Conservation (phyloP, 1,140 invertebrate species). For the Nymphalis io region DNA sequence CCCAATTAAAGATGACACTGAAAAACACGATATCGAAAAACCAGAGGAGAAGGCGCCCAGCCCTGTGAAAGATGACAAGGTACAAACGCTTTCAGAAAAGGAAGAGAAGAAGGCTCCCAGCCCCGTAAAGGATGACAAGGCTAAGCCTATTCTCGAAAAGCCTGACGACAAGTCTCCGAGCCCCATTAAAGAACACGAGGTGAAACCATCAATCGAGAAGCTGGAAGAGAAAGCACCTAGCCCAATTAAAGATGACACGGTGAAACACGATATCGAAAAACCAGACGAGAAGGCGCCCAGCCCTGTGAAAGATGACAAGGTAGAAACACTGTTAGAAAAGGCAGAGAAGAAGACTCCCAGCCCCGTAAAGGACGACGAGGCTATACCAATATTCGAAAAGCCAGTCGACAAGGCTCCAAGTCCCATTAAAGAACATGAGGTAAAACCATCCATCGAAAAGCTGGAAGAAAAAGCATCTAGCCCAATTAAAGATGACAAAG, state of each 20-base stretch:
- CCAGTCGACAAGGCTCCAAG: no score
- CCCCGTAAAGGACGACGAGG: no score
- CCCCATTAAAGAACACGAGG: no score
- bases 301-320: neutral
- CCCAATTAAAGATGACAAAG: neutral
- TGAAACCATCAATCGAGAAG: no score
- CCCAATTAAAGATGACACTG: no score
- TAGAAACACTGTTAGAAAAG: neutral
- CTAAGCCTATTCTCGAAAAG: conserved; percentile 9
- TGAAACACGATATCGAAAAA: neutral
- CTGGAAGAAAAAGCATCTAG: no score
- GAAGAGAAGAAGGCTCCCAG: conserved; percentile 21
- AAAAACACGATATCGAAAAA: conserved; percentile 10
- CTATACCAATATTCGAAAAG: no score
- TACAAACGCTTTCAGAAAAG: no score
- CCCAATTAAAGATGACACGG: conserved; percentile 9
- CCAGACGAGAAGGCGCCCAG: conserved; percentile 25
- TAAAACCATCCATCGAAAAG: neutral
- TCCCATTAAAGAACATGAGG: neutral
- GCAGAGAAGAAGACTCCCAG: conserved; percentile 21
- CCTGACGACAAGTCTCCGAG: conserved; percentile 16
- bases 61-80: no score
- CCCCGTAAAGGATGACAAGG: conserved; percentile 23
- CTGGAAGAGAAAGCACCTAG: neutral
- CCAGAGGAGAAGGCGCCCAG: neutral